Conservation (phyloP, 2,888 invertebrate species). For the Polyommatus icarus region DNA sequence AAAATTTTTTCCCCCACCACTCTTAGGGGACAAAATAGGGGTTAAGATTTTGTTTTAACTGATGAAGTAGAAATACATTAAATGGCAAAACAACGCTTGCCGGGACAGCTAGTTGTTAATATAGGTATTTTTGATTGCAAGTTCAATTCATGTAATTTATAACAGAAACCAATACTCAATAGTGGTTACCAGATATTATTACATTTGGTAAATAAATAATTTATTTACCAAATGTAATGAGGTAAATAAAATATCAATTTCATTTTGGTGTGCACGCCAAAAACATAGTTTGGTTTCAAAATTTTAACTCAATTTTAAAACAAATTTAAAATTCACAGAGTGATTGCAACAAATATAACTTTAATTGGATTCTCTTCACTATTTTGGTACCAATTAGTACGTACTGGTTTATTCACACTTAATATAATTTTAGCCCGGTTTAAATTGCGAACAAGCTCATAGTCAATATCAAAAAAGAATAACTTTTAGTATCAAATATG, state of each 20-base stretch:
- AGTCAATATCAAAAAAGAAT: neutral
- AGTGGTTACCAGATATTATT: neutral
- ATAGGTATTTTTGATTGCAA: no score
- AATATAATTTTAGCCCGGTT: constrained; percentile 1
- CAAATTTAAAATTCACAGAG: constrained; percentile 12
- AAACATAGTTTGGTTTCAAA: neutral
- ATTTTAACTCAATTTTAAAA: neutral
- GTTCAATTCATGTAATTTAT: neutral
- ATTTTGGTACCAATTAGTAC: neutral
- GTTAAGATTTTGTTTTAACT: no score
- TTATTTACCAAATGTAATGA: no score
- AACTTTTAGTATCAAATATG: no score
- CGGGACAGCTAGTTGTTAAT: no score
- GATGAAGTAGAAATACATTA: no score
- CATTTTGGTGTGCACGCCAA: neutral
- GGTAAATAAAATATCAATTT: neutral
- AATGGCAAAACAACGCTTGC: no score
- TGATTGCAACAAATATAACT: constrained; percentile 15
- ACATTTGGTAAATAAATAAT: neutral
- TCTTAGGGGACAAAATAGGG: no score
- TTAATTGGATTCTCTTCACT: constrained; percentile 18
- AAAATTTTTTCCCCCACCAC: no score
- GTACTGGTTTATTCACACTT: constrained; percentile 17
- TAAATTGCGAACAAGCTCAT: neutral
- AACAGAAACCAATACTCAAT: neutral